Evolutionary conservation across 2,797 vertebrate genomes (phyloP).

Genomic region (Okamejei kenojei): DNA sequence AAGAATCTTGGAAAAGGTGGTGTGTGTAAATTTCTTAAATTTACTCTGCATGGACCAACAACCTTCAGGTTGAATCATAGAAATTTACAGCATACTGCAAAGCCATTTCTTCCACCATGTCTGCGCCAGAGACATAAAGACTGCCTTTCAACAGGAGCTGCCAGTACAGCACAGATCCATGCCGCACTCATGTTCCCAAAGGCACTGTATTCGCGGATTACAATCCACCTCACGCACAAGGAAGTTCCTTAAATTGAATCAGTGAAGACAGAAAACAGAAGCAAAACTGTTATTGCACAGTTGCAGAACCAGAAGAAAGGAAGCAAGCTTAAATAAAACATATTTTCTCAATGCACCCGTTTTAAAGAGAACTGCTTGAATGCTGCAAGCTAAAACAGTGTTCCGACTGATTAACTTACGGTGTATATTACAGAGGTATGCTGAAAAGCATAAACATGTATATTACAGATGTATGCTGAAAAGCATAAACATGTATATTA

Average conservation of each 20-base stretch:
- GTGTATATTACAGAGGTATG: neutral
- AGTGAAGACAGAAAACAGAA: neutral
- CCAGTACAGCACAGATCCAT: no score
- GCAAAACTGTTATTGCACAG: neutral
- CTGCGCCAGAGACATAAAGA: no score
- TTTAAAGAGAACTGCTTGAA: neutral
- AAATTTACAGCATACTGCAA: no score
- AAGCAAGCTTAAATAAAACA: neutral
- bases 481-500: neutral
- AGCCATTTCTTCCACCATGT: no score
- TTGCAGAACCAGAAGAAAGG: neutral
- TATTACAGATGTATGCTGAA: no score
- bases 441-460: neutral
- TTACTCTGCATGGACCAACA: neutral
- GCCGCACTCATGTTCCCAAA: neutral
- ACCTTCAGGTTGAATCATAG: neutral
- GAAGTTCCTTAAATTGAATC: neutral
- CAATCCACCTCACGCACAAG: neutral
- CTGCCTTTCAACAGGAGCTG: no score
- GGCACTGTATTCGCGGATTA: neutral
- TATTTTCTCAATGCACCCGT: neutral
- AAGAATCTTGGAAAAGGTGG: neutral
- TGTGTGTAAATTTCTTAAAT: neutral
- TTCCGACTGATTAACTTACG: neutral
- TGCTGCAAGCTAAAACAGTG: neutral